Base-by-base conservation (phyloP, 2,797 vertebrate genomes). In the Hippopotamyrus pictus region DNA sequence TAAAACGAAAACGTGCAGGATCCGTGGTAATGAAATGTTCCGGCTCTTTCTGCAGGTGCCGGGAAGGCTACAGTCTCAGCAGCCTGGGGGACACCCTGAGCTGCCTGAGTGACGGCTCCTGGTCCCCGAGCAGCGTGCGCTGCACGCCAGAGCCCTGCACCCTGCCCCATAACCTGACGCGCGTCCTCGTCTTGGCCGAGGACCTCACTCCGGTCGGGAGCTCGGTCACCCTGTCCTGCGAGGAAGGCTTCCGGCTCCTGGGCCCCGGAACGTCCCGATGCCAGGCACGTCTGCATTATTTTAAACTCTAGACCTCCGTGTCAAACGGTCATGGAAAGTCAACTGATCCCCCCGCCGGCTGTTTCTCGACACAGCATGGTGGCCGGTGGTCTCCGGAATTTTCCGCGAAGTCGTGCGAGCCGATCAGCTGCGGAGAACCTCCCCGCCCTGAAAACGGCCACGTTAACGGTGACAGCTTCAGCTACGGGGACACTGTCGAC, bases 51-150 rank as follows among this genome's bases (percentile, higher is more conserved):
- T 94, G 88, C 94, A 99, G 99, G 82, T 99, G 99, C 94, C 94
- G 97, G 19, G 96, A 98, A 22, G 98, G 98, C 2, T 99, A 97
- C 87, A 29, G 92, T 19, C 94, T 97, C 87, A 92, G 94, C 1
- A 93, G 96, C 86, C 95, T 94, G 8, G 91, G 90, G 2, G 94
- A 95, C 33, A 94, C 93, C 2, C 93, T 97, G 84, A 95, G 92
- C 90, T 99, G 99, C 93, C 96, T 96, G 93, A 95, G 96, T 90
- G 97, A 99, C 44, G 97, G 97, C 48, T 95, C 89, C 3, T 99
- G 98, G 99, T 97, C 96, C 92, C 96, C 96, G 82, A 95, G 97
- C 89, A 95, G 88, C 82, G 93, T 99, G 79, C 95, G 94, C 73
- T 99, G 99, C 93, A 95, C 91, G 6, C 96, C 96, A 11, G 90